Conservation (phyloP, 1,140 invertebrate genomes). For the Ostrea edulis region DNA sequence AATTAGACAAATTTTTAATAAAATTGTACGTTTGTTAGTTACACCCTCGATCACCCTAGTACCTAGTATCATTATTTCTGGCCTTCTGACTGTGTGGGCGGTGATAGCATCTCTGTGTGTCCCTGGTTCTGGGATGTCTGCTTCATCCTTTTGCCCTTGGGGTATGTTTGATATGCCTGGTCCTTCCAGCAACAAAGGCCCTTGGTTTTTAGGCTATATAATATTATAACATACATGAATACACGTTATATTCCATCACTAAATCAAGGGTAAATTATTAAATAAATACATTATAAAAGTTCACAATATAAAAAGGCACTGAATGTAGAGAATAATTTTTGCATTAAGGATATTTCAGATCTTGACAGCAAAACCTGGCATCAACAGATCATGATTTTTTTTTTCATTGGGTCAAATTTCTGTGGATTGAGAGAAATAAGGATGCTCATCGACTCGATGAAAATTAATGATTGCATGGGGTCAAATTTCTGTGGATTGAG, state of each 20-base stretch:
- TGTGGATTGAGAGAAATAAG: no score
- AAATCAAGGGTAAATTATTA: not conserved
- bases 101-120: constrained; percentile 55
- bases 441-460: no score
- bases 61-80: constrained; percentile 26
- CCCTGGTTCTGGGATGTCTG: not conserved
- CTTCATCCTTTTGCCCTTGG: not conserved
- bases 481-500: no score
- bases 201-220: constrained; percentile 63
- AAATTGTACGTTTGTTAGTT: no score
- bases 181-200: constrained; percentile 76
- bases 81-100: constrained; percentile 62
- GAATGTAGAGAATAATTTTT: no score
- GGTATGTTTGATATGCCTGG: constrained; percentile 55
- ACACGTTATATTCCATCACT: not conserved
- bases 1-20: no score
- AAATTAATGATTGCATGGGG: no score
- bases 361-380: no score
- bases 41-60: not conserved
- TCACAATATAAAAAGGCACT: not conserved
- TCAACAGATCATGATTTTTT: no score
- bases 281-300: not conserved
- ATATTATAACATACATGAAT: not conserved
- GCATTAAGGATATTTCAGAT: no score
- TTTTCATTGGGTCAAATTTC: no score